Evolutionary conservation across 2,113 vertebrate genomes (phyloP).

Genomic region (Lophura nycthemera): DNA sequence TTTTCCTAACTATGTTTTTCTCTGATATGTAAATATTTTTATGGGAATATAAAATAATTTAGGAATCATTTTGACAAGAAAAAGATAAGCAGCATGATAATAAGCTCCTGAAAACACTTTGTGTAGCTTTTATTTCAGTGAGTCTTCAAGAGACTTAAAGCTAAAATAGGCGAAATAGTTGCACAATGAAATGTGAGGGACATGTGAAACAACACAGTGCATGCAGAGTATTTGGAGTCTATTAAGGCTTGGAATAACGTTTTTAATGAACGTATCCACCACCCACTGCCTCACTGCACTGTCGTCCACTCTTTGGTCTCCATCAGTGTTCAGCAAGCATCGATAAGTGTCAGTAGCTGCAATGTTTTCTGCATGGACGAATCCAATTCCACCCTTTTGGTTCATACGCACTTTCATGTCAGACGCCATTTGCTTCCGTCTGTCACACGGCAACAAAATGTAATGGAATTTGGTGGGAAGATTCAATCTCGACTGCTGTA

Average conservation of each 20-base stretch:
- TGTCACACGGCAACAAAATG: no score
- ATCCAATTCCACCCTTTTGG: no score
- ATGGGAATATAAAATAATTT: not conserved
- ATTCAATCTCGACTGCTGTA: no score
- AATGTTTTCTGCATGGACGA: no score
- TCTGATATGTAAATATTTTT: not conserved
- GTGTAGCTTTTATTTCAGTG: not conserved
- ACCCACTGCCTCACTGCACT: no score
- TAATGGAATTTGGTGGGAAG: no score
- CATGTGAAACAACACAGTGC: not conserved
- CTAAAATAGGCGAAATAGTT: not conserved
- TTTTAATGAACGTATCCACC: not conserved
- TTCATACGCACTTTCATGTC: no score
- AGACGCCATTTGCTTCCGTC: no score
- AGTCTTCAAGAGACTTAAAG: not conserved
- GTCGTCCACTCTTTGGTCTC: no score
- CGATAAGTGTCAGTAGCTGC: no score
- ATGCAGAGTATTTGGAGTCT: not conserved
- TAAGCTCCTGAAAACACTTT: slow-evolving; percentile 8
- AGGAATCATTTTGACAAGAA: not conserved
- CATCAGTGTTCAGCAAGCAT: no score
- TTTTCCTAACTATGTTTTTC: not conserved
- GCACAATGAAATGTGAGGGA: not conserved
- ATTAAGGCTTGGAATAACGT: not conserved
- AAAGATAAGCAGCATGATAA: not conserved